Conservation (phyloP, 2,797 vertebrate species). For the Rhabdophis nuchalis region DNA sequence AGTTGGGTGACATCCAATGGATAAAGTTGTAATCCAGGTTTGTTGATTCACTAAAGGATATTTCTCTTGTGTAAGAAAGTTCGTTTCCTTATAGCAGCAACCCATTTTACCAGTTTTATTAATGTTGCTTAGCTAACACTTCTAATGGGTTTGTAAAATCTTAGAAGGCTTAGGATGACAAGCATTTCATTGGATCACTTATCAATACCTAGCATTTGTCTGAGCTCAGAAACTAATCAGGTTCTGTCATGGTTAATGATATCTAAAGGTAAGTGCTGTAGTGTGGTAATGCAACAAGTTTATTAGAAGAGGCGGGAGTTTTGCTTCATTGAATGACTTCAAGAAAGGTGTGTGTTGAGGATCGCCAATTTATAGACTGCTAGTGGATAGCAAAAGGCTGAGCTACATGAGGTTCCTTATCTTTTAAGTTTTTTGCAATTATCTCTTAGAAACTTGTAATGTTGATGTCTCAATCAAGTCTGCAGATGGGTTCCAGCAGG, state of each 20-base stretch:
- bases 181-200: not conserved
- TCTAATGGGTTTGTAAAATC: not conserved
- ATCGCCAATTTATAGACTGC: not conserved
- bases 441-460: not conserved
- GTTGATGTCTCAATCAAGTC: not conserved
- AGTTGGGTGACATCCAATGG: constrained; percentile 20
- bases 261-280: not conserved
- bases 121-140: not conserved
- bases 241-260: not conserved
- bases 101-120: constrained; percentile 1
- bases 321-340: not conserved
- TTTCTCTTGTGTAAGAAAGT: not conserved
- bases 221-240: not conserved
- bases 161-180: no score
- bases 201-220: not conserved
- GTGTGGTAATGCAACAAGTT: not conserved
- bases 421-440: not conserved
- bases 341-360: not conserved
- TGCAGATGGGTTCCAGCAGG: not conserved
- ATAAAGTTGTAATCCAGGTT: not conserved
- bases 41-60: not conserved
- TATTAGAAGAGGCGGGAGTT: no score
- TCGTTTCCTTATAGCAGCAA: not conserved
- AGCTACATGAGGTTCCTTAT: not conserved
- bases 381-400: not conserved